Evolutionary conservation across 2,113 vertebrate genomes (phyloP).

Genomic region (Lethenteron camtschaticum): DNA sequence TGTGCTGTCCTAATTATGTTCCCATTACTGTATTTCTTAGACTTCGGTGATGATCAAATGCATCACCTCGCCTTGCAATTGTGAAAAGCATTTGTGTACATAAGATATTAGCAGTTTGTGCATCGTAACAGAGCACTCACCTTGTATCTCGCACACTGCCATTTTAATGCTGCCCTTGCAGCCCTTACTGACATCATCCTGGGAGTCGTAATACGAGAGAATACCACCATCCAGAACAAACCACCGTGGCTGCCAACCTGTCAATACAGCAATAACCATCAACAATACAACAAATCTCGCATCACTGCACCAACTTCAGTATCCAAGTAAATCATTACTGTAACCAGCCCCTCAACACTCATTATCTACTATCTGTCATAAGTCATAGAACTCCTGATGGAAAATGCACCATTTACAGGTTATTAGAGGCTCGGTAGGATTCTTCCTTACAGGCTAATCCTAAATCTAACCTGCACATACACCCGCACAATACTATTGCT

Average conservation of each 20-base stretch:
- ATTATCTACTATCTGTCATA: not conserved
- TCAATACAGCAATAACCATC: conserved; percentile 12
- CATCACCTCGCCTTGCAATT: too few relatives aligned
- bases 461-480: too few relatives aligned
- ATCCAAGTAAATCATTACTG: not conserved
- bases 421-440: not conserved
- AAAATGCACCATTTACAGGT: not conserved
- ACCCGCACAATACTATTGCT: too few relatives aligned
- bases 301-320: not conserved
- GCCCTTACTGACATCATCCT: conserved; percentile 52
- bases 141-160: conserved; percentile 60
- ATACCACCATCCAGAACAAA: conserved; percentile 54
- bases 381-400: not conserved
- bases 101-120: too few relatives aligned
- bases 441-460: not conserved
- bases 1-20: too few relatives aligned
- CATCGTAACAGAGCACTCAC: conserved; percentile 15
- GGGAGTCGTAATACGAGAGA: conserved; percentile 50
- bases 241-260: conserved; percentile 57
- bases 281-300: not conserved
- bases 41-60: too few relatives aligned
- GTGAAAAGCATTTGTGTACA: too few relatives aligned
- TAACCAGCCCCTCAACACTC: not conserved
- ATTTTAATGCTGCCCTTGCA: conserved; percentile 62
- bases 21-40: too few relatives aligned